Base-by-base conservation (phyloP, 2,797 vertebrate species). In the Liparis tanakae region DNA sequence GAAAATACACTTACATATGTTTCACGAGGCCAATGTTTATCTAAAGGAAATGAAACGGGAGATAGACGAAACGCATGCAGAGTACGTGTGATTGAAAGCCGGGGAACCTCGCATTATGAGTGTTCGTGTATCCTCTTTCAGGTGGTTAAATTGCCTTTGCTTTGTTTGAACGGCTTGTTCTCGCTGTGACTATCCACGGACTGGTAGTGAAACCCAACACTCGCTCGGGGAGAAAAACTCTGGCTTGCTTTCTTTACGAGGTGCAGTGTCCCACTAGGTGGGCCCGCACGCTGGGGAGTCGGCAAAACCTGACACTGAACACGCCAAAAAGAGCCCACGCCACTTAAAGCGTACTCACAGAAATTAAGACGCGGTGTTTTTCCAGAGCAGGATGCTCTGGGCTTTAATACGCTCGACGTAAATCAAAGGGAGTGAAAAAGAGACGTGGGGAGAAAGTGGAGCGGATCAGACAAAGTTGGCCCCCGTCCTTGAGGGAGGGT, bases 241-340 rank as follows among this genome's bases (percentile, higher is more conserved):
- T 0, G 61, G 75, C 86, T 88, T 84, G 89, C 91, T 90, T 90
- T 89, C 84, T 94, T 94, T 93, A 94, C 70, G 90, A 93, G 91
- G 91, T 88, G 90, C 87, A 86, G 83, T 83, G 88, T 92, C 89
- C 85, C 88, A 79, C 87, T 92, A 91, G 92, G 93, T 94, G 94
- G 93, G 88, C 92, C 82, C 6, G 58, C 91, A 67, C 89, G 1
- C 85, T 82, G 86, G 89, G 91, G 87, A 90, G 87, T 91, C 90
- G 85, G 88, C 84, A 85, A 74, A 91, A 88, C 83, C 87, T 79
- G 89, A 92, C 89, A 91, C 82, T 89, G 82, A 91, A 90, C 90
- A 89, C 67, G 67, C 70, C 82, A 74, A 88, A 85, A 30, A 2
- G 73, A 87, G 80, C 74, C 83, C 76, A 17, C 22, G 41, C 72